phyloP scores from a whole-genome alignment of 2,888 invertebrate genomes.

The Entomobrya multifasciata region DNA sequence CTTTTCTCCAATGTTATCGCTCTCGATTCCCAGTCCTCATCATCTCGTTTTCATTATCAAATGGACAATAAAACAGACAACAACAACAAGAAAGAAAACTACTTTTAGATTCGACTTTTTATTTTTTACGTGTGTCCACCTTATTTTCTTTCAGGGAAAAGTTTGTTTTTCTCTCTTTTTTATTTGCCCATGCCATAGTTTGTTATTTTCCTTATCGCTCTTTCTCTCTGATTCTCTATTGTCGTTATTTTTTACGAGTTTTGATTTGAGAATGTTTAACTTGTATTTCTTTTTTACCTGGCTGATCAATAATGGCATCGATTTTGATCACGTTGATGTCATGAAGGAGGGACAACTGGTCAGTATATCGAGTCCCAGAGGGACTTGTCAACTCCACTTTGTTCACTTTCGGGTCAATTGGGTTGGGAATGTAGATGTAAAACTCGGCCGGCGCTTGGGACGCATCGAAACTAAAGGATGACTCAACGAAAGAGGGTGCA shows the following conservation, averaged over 20 bases:
- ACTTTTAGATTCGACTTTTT: constrained; percentile 35
- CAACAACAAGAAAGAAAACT: background rate
- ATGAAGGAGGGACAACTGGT: constrained; percentile 77
- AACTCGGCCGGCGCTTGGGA: constrained; percentile 79
- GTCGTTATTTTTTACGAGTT: constrained; percentile 24
- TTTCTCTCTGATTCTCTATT: background rate
- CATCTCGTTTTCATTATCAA: constrained; percentile 61
- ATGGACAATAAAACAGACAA: constrained; percentile 41
- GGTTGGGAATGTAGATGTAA: constrained; percentile 78
- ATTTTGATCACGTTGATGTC: constrained; percentile 80
- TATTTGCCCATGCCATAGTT: background rate
- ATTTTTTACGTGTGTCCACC: background rate
- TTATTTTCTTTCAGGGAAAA: background rate
- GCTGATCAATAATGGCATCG: constrained; percentile 78
- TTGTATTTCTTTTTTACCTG: constrained; percentile 65
- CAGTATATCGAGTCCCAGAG: constrained; percentile 76
- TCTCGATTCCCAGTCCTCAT: constrained; percentile 37
- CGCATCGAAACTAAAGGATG: constrained; percentile 79
- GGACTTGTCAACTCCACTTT: constrained; percentile 79
- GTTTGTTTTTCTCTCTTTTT: constrained; percentile 9
- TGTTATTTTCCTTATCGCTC: background rate
- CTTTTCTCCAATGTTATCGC: constrained; percentile 51
- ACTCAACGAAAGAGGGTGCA: constrained; percentile 80
- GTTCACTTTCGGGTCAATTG: constrained; percentile 78
- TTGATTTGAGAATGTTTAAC: constrained; percentile 10